A percentile compares a stretch with the other conserved stretches of the same genome.
phyloP scores from a whole-genome alignment of 2,888 invertebrate species.

The Lycocerus yunnanus region DNA sequence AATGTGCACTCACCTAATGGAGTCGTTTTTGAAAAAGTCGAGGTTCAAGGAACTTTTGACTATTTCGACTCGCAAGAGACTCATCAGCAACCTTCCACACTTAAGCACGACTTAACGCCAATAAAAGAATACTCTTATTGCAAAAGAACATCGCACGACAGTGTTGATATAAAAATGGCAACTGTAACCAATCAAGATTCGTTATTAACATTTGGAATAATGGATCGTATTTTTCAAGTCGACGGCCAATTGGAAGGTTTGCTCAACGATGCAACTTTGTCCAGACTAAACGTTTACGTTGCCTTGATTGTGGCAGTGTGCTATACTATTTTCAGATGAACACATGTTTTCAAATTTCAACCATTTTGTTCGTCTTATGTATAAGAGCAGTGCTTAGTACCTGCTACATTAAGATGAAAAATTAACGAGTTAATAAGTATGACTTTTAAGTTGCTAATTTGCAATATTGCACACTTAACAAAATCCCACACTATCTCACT shows the following conservation, averaged over 20 bases:
- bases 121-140: conserved; percentile 34
- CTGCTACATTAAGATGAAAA: too few relatives aligned
- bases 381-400: too few relatives aligned
- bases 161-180: conserved; percentile 24
- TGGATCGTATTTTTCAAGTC: conserved; percentile 33
- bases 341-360: neutral
- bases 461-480: neutral
- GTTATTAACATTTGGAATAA: conserved; percentile 36
- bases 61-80: conserved; percentile 14
- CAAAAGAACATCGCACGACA: conserved; percentile 11
- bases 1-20: conserved; percentile 9
- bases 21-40: conserved; percentile 26
- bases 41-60: conserved; percentile 26
- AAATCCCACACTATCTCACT: neutral
- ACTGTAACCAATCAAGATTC: conserved; percentile 24
- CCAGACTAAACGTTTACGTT: neutral
- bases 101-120: conserved; percentile 33
- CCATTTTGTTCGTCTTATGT: neutral
- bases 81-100: conserved; percentile 35
- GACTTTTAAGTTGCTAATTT: neutral
- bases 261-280: neutral
- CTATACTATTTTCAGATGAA: neutral
- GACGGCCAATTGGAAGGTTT: conserved; percentile 25
- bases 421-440: neutral
- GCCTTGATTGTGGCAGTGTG: neutral